Evolutionary conservation across 2,113 vertebrate species (phyloP), one percentile per base, ranked within the genome.

Genomic region (Caranx ignobilis): DNA sequence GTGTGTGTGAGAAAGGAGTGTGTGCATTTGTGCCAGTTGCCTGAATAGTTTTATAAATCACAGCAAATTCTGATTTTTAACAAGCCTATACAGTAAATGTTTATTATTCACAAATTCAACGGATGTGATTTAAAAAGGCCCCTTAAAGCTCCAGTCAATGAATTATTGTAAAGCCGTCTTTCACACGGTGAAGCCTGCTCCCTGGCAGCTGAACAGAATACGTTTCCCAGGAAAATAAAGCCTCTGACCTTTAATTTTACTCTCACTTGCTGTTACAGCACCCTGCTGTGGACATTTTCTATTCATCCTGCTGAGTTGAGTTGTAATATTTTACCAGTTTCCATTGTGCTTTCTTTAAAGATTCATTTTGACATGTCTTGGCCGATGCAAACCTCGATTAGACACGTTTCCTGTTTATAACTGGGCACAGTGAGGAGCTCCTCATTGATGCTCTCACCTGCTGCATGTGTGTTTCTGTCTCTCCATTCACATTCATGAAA

Each of bases 31-130:
- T 79, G 80, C 75, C 84, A 74, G 60, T 21, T 62, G 72, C 76
- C 76, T 37, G 37, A 71, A 72, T 75, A 67, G 59, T 80, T 82
- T 41, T 31, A 81, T 74, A 78, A 79, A 85, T 88, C 79, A 52
- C 84, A 80, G 87, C 68, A 87, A 90, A 86, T 84, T 85, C 66
- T 0, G 61, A 78, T 79, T 91, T 90, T 80, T 86, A 82, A 85
- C 79, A 87, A 57, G 21, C 76, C 67, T 41, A 45, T 73, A 39
- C 64, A 37, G 56, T 35, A 47, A 65, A 79, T 56, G 16, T 73
- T 75, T 69, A 47, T 69, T 10, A 43, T 69, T 69, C 39, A n/a
- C 21, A 64, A 35, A 59, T 31, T 26, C 26, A 59, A 10, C 26
- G 55, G 71, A 72, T 41, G 55, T 32, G 32, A 26, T 65, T 74